phyloP scores from a whole-genome alignment of 1,140 invertebrate genomes.

The Drosophila subobscura region DNA sequence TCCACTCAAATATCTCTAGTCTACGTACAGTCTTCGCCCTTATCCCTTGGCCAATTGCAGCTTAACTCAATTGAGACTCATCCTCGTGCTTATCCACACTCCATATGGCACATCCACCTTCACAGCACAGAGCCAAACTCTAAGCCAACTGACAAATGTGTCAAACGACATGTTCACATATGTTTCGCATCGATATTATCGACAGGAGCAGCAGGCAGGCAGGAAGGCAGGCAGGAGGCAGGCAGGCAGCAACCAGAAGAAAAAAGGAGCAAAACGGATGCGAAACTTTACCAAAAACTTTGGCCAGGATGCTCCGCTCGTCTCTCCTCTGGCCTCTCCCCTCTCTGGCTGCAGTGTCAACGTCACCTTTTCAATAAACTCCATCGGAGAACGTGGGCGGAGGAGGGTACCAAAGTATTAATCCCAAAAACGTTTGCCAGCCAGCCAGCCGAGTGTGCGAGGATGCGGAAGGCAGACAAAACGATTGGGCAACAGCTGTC shows the following conservation, averaged over 20 bases:
- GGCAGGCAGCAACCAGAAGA: not conserved
- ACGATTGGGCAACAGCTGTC: slow-evolving; percentile 75
- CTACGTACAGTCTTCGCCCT: not conserved
- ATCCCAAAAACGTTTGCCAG: slow-evolving; percentile 67
- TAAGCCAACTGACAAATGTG: slow-evolving; percentile 80
- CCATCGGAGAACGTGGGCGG: slow-evolving; percentile 47
- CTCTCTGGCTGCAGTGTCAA: slow-evolving; percentile 57
- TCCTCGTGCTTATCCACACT: not conserved
- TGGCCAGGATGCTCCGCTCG: slow-evolving; percentile 4
- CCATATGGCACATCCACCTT: not conserved
- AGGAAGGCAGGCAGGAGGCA: not conserved
- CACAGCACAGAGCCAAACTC: slow-evolving; percentile 27
- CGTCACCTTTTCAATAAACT: slow-evolving; percentile 80
- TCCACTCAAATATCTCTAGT: not conserved
- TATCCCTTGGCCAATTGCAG: slow-evolving; percentile 34
- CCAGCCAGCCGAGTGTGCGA: slow-evolving; percentile 8
- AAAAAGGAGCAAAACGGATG: slow-evolving; percentile 24
- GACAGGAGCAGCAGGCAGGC: slow-evolving; percentile 25
- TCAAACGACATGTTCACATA: slow-evolving; percentile 80
- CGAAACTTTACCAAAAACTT: slow-evolving; percentile 62
- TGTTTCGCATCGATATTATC: slow-evolving; percentile 78
- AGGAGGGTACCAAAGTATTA: slow-evolving; percentile 63
- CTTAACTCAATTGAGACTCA: slow-evolving; percentile 14
- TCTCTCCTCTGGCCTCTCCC: not conserved
- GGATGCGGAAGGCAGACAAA: slow-evolving; percentile 66